A percentile compares a stretch with the other conserved stretches of the same genome.
phyloP scores from a whole-genome alignment of 2,113 vertebrate species.

The Rhynchomys soricoides region DNA sequence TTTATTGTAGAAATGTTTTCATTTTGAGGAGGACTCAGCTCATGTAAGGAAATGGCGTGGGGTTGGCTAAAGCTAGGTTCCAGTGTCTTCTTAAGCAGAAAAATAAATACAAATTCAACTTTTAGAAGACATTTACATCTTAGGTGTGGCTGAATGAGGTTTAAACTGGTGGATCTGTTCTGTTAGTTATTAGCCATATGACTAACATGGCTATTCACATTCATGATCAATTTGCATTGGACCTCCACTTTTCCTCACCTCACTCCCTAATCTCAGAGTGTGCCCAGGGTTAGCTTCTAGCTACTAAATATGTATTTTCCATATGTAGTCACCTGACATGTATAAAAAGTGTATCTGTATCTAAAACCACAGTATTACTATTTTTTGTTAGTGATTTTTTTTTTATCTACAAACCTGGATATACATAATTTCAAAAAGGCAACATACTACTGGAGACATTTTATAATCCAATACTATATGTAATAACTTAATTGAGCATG shows the following conservation, averaged over 20 bases:
- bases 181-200: constrained; percentile 12
- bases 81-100: constrained; percentile 40
- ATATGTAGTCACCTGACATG: background rate
- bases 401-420: constrained; percentile 28
- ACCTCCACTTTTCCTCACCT: constrained; percentile 23
- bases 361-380: background rate
- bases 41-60: constrained; percentile 4
- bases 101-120: constrained; percentile 59
- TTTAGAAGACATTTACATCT: constrained; percentile 43
- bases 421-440: constrained; percentile 37
- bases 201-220: constrained; percentile 37
- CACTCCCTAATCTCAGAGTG: background rate
- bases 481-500: constrained; percentile 47
- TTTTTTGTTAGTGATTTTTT: constrained; percentile 68
- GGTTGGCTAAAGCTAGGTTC: background rate
- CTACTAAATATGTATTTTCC: constrained; percentile 41
- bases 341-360: constrained; percentile 49
- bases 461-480: constrained; percentile 26
- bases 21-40: constrained; percentile 32
- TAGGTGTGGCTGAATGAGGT: background rate
- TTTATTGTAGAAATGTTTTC: constrained; percentile 46
- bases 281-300: constrained; percentile 20
- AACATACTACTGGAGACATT: constrained; percentile 33
- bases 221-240: constrained; percentile 20
- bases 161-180: constrained; percentile 22